phyloP scores from a whole-genome alignment of 2,888 invertebrate genomes.

The Neocrepidodera transversa region DNA sequence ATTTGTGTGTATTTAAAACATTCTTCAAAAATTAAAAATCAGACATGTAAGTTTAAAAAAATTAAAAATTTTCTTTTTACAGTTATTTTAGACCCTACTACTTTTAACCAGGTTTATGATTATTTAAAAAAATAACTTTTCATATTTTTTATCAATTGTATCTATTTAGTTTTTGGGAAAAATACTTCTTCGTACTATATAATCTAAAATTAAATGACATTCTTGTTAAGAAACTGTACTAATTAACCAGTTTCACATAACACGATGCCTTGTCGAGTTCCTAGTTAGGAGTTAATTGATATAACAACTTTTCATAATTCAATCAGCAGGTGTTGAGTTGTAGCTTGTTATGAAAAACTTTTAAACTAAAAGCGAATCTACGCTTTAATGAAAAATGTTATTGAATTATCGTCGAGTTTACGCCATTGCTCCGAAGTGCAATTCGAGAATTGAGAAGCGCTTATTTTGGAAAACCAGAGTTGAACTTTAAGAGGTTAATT shows the following conservation, averaged over 20 bases:
- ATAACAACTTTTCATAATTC: not conserved
- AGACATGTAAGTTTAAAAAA: too few species aligned
- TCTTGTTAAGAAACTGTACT: too few species aligned
- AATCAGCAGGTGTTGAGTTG: not conserved
- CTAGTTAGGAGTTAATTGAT: not conserved
- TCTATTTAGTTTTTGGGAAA: too few species aligned
- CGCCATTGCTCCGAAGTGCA: constrained; percentile 1
- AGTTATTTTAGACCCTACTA: too few species aligned
- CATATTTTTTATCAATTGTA: too few species aligned
- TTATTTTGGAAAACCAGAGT: constrained; percentile 1
- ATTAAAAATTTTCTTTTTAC: too few species aligned
- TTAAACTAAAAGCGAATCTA: not conserved
- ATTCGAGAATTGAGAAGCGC: constrained; percentile 7
- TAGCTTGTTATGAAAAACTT: not conserved
- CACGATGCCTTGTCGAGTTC: not conserved
- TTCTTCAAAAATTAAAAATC: too few species aligned
- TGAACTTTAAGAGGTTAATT: not conserved
- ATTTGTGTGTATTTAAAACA: too few species aligned
- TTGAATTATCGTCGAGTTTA: constrained; percentile 12
- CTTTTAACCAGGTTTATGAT: too few species aligned
- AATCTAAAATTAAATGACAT: too few species aligned
- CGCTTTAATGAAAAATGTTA: constrained; percentile 11
- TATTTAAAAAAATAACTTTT: too few species aligned
- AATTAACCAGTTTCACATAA: not conserved
- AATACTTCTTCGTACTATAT: too few species aligned